Evolutionary conservation across 2,888 invertebrate genomes (phyloP).

Genomic region (Drosophila suboccidentalis): DNA sequence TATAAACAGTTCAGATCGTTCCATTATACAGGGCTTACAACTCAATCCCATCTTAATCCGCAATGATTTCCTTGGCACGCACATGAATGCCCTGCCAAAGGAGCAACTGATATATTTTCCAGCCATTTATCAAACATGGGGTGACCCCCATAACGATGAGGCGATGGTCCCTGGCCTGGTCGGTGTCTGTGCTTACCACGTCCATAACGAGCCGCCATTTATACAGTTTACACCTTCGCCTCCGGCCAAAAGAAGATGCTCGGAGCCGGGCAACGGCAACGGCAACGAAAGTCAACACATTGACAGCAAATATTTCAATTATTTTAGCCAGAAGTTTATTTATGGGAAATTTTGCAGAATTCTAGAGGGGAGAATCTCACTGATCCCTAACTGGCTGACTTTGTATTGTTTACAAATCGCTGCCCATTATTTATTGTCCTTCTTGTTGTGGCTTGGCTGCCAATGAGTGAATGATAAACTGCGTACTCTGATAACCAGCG

Average conservation of each 20-base stretch:
- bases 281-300: slow-evolving; percentile 74
- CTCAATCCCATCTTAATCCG: slow-evolving; percentile 45
- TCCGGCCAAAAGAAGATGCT: slow-evolving; percentile 44
- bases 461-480: slow-evolving; percentile 78
- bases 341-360: slow-evolving; percentile 51
- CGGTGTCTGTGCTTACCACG: slow-evolving; percentile 49
- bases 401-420: slow-evolving; percentile 77
- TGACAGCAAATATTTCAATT: slow-evolving; percentile 82
- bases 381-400: slow-evolving; percentile 43
- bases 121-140: slow-evolving; percentile 65
- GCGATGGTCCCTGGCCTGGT: slow-evolving; percentile 23
- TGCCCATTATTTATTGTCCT: slow-evolving; percentile 72
- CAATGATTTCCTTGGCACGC: slow-evolving; percentile 51
- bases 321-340: slow-evolving; percentile 64
- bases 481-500: slow-evolving; percentile 60
- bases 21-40: slow-evolving; percentile 29
- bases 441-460: slow-evolving; percentile 65
- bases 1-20: neutral
- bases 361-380: neutral
- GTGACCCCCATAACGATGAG: slow-evolving; percentile 36
- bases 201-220: slow-evolving; percentile 76
- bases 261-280: slow-evolving; percentile 5
- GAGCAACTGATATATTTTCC: slow-evolving; percentile 34
- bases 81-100: slow-evolving; percentile 9
- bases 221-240: slow-evolving; percentile 78